Percentiles rank a stretch among this genome's conserved stretches.
These are phyloP conservation scores for Carduelis carduelis DNA, from an alignment of 2,797 vertebrate genomes.

Conservation along the genomic window DNA sequence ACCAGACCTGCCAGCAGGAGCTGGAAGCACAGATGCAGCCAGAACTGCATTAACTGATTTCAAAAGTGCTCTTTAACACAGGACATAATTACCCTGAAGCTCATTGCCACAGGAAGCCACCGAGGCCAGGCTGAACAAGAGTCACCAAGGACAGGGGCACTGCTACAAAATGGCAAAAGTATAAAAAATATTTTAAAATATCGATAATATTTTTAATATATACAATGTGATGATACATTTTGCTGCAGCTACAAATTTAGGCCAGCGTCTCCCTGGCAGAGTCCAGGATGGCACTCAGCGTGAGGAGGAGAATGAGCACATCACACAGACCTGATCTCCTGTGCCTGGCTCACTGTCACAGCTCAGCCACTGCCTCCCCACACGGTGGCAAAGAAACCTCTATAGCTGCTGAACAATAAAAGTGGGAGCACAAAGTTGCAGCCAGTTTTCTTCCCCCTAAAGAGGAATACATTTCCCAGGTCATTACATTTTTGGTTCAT, in stretches of 20 bases:
- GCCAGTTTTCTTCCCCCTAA: not conserved
- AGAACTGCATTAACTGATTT: not conserved
- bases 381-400: not conserved
- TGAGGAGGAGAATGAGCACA: not conserved
- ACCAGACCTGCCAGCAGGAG: not conserved
- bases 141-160: not conserved
- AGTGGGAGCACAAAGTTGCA: slow-evolving; percentile 36
- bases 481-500: slow-evolving; percentile 62
- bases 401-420: slow-evolving; percentile 6
- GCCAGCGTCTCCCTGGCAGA: not conserved
- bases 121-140: not conserved
- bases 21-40: not conserved
- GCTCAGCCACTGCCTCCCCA: not conserved
- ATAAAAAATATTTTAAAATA: too few species aligned
- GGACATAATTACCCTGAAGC: not conserved
- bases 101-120: not conserved
- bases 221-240: not conserved
- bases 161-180: not conserved
- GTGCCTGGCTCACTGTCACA: not conserved
- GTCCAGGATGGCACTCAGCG: not conserved
- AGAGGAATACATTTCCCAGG: slow-evolving; percentile 52
- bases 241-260: not conserved
- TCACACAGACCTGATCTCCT: not conserved
- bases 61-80: not conserved
- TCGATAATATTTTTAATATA: too few species aligned